Evolutionary conservation across 1,140 invertebrate genomes (phyloP), one percentile per base, ranked within the genome.

Genomic region (Nomia melanderi): DNA sequence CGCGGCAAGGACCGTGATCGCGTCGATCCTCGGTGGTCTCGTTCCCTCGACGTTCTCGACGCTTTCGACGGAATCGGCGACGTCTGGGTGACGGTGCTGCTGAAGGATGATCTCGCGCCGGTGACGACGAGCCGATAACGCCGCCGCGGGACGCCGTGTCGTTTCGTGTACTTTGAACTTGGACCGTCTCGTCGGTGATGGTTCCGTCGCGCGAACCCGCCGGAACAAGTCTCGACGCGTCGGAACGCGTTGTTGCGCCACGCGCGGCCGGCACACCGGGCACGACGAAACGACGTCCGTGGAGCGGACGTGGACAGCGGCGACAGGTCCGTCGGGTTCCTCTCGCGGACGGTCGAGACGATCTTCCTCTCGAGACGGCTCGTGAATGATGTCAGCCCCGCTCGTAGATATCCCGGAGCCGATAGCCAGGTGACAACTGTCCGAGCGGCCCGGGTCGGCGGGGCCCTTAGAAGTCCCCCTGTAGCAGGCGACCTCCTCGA

Each of bases 381-480:
- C 73, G 79, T 77, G 60, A 67, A 79, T 78, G 78, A 78, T 79
- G 78, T 87, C 85, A 87, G 86, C 86, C 83, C 86, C 85, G 84
- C 86, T 82, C 79, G 84, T 86, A 71, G 82, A 66, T 80, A 69
- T 84, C 86, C 86, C 84, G 85, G 82, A 82, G 82, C 84, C 65
- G 60, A 77, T 60, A 84, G 77, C 86, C 86, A 81, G 78, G 81
- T 81, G 75, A 80, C 78, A 76, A 78, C 81, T 77, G 81, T 79
- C 83, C 78, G 83, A 78, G 67, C 79, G 80, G 78, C 75, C 83
- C 83, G 77, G 81, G 81, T 86, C 76, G 82, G 86, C 87, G 84
- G 83, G 86, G 86, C 84, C 81, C 81, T 88, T 89, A 88, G 84
- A 84, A 89, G 86, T 89, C 87, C 87, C 87, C 87, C 87, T 88